These are phyloP conservation scores for Mirza zaza DNA, from an alignment of 2,113 vertebrate species.

Conservation along the genomic window DNA sequence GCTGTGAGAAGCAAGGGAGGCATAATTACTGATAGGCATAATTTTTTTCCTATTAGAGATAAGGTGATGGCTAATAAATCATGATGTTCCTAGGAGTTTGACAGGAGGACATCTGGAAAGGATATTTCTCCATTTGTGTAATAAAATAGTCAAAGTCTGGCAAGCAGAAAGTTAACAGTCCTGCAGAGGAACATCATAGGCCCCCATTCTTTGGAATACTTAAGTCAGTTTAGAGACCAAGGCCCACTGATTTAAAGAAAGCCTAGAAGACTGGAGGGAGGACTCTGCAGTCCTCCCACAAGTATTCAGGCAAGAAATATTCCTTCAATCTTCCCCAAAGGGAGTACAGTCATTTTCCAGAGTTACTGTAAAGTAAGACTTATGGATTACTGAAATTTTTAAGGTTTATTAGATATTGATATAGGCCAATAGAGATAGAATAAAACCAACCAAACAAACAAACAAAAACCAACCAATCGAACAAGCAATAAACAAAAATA, in stretches of 20 bases:
- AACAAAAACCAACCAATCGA: background rate
- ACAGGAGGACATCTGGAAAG: background rate
- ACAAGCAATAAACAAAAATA: background rate
- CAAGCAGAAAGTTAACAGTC: background rate
- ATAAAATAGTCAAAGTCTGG: background rate
- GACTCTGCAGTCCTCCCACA: too few relatives aligned
- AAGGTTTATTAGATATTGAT: background rate
- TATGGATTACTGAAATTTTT: background rate
- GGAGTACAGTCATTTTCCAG: background rate
- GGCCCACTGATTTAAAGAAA: background rate
- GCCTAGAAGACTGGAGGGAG: background rate
- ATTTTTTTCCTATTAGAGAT: background rate
- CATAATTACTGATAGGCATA: background rate
- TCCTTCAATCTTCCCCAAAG: background rate
- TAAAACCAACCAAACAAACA: background rate
- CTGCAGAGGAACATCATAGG: background rate
- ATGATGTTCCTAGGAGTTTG: background rate
- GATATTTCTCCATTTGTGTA: background rate
- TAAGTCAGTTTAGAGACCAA: background rate
- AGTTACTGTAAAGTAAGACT: background rate
- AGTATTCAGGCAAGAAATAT: background rate
- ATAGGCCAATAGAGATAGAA: background rate
- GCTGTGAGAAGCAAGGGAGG: background rate
- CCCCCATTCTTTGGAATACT: background rate
- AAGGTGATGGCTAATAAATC: conserved; percentile 32